Conservation (phyloP, 2,888 invertebrate species). For the Meliscaeva auricollis region DNA sequence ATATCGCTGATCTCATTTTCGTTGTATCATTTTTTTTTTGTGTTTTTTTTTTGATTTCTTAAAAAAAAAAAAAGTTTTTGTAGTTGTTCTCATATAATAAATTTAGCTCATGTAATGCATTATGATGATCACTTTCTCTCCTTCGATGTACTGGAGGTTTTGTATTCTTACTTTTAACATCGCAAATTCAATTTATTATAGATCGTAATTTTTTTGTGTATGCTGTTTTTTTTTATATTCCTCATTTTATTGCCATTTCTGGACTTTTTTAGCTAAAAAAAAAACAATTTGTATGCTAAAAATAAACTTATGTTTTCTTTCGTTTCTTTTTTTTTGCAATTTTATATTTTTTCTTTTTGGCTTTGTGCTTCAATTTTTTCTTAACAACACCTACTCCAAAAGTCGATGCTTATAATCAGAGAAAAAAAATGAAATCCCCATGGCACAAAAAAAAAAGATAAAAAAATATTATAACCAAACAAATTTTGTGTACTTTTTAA, state of each 20-base stretch:
- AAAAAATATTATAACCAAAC: conserved; percentile 40
- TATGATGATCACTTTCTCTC: conserved; percentile 65
- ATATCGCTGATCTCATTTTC: conserved; percentile 36
- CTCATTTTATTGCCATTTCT: conserved; percentile 24
- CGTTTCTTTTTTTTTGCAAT: too few relatives aligned
- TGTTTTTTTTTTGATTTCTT: conserved; percentile 3
- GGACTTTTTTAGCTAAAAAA: conserved; percentile 17
- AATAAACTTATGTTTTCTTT: conserved; percentile 58
- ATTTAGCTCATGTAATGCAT: conserved; percentile 61
- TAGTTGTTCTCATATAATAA: conserved; percentile 27
- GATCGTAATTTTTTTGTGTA: not conserved
- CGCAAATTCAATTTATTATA: conserved; percentile 23
- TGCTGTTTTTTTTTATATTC: not conserved
- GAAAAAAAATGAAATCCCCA: conserved; percentile 45
- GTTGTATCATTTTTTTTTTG: conserved; percentile 11
- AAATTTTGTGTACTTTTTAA: conserved; percentile 56
- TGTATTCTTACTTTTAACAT: conserved; percentile 16
- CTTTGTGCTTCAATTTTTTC: conserved; percentile 32
- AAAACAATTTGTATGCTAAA: conserved; percentile 55
- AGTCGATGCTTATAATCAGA: conserved; percentile 37
- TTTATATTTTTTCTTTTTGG: conserved; percentile 7
- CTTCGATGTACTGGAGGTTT: conserved; percentile 8
- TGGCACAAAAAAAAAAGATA: conserved; percentile 6
- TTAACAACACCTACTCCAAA: conserved; percentile 56
- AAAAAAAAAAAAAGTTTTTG: not conserved